A percentile compares a stretch with the other conserved stretches of the same genome.
phyloP scores from a whole-genome alignment of 2,888 invertebrate species.

The Rosalia funebris region DNA sequence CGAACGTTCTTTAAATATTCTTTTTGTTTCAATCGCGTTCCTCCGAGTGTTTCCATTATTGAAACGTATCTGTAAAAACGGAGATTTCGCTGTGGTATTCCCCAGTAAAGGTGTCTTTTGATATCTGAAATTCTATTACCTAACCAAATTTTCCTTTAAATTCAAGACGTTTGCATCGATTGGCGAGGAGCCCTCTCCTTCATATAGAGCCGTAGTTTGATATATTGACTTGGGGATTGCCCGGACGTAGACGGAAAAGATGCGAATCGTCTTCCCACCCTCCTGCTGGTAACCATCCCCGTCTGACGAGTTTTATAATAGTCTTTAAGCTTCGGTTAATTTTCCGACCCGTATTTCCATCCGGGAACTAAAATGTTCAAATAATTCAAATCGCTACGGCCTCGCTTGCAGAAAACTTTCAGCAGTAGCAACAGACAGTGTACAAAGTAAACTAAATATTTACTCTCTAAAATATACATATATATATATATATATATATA shows the following conservation, averaged over 20 bases:
- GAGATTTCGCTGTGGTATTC: neutral
- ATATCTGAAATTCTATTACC: neutral
- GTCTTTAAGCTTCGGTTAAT: neutral
- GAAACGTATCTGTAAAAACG: neutral
- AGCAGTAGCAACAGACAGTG: neutral
- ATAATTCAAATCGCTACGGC: neutral
- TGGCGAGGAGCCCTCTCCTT: neutral
- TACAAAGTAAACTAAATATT: slow-evolving; percentile 3
- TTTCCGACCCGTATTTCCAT: slow-evolving; percentile 1
- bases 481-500: too few species aligned
- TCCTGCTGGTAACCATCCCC: neutral
- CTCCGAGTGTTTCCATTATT: neutral
- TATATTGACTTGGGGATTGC: slow-evolving; percentile 1
- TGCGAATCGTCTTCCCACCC: neutral
- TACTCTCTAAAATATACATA: too few species aligned
- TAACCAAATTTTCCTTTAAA: slow-evolving; percentile 1
- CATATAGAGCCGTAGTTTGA: neutral
- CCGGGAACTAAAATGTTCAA: neutral
- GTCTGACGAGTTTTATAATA: neutral
- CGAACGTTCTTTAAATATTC: neutral
- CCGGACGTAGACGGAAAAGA: neutral
- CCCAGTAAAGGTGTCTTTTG: neutral
- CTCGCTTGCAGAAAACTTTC: neutral
- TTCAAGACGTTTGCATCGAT: neutral
- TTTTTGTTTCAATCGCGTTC: neutral